These are phyloP conservation scores for Apantesis nais DNA, from an alignment of 2,888 invertebrate genomes.

Conservation along the genomic window DNA sequence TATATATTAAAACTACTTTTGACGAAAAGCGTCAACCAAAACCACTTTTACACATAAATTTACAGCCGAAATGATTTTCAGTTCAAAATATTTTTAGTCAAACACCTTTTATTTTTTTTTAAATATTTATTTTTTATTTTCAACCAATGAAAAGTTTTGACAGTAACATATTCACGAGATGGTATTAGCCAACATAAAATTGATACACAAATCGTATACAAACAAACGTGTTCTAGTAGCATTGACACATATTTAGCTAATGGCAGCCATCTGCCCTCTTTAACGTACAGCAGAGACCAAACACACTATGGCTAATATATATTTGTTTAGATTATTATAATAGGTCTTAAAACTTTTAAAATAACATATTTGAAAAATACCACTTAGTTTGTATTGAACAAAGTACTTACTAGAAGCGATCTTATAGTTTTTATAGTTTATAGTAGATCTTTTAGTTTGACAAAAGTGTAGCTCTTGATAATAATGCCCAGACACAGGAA, in stretches of 20 bases:
- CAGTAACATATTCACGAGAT: slow-evolving; percentile 8
- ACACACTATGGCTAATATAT: slow-evolving; percentile 12
- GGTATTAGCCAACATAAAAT: slow-evolving; percentile 19
- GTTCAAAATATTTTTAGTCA: too few relatives aligned
- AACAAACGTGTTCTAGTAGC: slow-evolving; percentile 38
- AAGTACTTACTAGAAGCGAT: not conserved
- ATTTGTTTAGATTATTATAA: slow-evolving; percentile 1
- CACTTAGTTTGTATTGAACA: too few relatives aligned
- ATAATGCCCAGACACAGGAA: too few relatives aligned
- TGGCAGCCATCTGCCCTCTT: slow-evolving; percentile 48
- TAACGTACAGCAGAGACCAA: slow-evolving; percentile 32
- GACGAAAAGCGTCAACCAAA: too few relatives aligned
- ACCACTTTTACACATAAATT: too few relatives aligned
- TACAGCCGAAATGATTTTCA: too few relatives aligned
- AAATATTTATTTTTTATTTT: not conserved
- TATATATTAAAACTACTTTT: not conserved
- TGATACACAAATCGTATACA: slow-evolving; percentile 25
- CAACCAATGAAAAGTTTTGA: not conserved
- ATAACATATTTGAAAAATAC: not conserved
- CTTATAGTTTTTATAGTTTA: too few relatives aligned
- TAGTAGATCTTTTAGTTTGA: not conserved
- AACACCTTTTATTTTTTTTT: too few relatives aligned
- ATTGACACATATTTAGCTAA: slow-evolving; percentile 64
- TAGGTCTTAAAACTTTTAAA: not conserved
- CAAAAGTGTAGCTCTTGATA: too few relatives aligned